Base-by-base conservation (phyloP, 2,113 vertebrate genomes). In the Odontophorus gujanensis region DNA sequence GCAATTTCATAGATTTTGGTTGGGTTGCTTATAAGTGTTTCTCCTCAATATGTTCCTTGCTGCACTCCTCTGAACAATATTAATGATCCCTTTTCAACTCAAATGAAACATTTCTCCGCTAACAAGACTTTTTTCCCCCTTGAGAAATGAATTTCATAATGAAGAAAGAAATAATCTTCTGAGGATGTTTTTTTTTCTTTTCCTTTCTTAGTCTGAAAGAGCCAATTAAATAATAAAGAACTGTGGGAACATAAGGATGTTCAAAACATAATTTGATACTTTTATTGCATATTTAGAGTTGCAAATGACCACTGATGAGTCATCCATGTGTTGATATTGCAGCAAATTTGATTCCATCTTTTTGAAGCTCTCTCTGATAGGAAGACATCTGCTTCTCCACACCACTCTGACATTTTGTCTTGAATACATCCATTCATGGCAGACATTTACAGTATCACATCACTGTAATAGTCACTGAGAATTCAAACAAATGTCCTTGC, bases 321-420 rank as follows among this genome's bases (percentile, higher is more conserved):
- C 94, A 96, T 42, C 66, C 53, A 59, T 92, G 58, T 86, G 76
- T 89, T 79, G 66, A 68, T 85, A 75, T 66, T 68, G 30, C 72
- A n/a, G 40, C 71, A 96, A 90, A 76, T 89, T 76, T 69, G 51
- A 81, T 81, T 90, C 94, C 86, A 89, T 89, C 81, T 78, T 90
- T 90, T 62, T 76, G 63, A 89, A 92, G 36, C 53, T 85, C 58
- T 45, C 36, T 42, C 43, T 69, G 86, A 93, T 90, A 92, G 93
- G 79, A 94, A 86, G 61, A 72, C 62, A 75, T 93, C 92, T 93
- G 83, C 91, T 92, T 92, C 66, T 82, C 30, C 81, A 96, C 89
- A 73, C 25, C 2, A 1, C 21, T 79, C 72, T 95, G 91, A 85
- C 67, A 66, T 95, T 91, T 89, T 89, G 18, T 71, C 72, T 85